Evolutionary conservation across 64 coral and sea anemone species (phyloP).

Genomic region (Trachythela sp.): DNA sequence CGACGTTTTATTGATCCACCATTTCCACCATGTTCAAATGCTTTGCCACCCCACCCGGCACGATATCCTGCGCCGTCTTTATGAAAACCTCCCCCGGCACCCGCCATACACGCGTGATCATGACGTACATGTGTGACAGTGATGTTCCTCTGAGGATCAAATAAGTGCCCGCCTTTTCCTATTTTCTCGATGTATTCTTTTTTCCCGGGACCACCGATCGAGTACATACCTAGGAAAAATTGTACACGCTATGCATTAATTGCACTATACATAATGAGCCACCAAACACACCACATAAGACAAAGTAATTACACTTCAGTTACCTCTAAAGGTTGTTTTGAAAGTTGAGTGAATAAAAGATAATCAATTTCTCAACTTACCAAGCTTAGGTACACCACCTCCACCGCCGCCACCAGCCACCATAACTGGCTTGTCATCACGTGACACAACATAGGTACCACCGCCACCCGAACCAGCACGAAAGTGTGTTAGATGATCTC

Average conservation of each 20-base stretch:
- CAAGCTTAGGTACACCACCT: slow-evolving; percentile 53
- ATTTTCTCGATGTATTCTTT: not conserved
- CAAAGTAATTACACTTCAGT: no score
- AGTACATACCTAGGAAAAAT: not conserved
- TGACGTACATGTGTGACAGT: slow-evolving; percentile 25
- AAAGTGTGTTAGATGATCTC: slow-evolving; percentile 54
- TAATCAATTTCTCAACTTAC: not conserved
- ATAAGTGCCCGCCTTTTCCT: slow-evolving; percentile 67
- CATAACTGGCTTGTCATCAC: slow-evolving; percentile 62
- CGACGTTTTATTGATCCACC: slow-evolving; percentile 40
- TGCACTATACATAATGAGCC: no score
- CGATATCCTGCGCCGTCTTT: slow-evolving; percentile 54
- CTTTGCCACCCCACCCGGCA: slow-evolving; percentile 72
- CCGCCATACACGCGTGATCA: slow-evolving; percentile 69
- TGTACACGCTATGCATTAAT: not conserved
- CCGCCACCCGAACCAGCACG: slow-evolving; percentile 93
- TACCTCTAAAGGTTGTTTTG: not conserved
- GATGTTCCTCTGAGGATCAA: slow-evolving; percentile 35
- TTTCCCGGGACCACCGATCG: not conserved
- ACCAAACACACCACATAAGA: no score
- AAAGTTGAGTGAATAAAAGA: not conserved
- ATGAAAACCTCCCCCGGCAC: slow-evolving; percentile 79
- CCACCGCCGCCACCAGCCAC: slow-evolving; percentile 48
- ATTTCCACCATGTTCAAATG: slow-evolving; percentile 62
- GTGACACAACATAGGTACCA: slow-evolving; percentile 79